Base-by-base conservation (phyloP, 2,888 invertebrate species). In the Leptogaster cylindrica region DNA sequence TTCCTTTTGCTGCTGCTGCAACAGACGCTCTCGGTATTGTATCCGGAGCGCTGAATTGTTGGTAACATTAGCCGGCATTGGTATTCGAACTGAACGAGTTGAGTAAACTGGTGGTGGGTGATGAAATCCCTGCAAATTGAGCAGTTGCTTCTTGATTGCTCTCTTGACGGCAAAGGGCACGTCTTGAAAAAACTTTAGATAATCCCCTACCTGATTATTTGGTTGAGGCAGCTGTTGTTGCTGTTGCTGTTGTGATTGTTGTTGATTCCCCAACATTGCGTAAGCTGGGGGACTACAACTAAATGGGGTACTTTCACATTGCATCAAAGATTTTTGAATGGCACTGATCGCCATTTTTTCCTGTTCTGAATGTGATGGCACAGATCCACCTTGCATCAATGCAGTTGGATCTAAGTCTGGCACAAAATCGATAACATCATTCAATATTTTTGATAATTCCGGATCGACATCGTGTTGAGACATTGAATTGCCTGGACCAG, bases 251-350 rank as follows among this genome's bases (percentile, higher is more conserved):
- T 76, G 76, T 44, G 77, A 77, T 66, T 75, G 70, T 46, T 70
- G 71, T 14, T 69, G 61, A 68, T 69, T 65, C 58, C 72, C 23
- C 74, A 70, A 71, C 67, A 46, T 74, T 16, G 78, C 78, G 73
- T 77, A 79, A 8, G 78, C 77, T 10, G 78, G 78, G 5, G 78
- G 78, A 44, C 73, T 73, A 50, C 46, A 71, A 68, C 70, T 74
- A 71, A 77, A 81, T 2, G 73, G 51, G 5, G 83, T 85, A 68
- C 86, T 86, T 80, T 93, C 93, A 76, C 87, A 90, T 75, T 89
- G 90, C 95, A 96, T 96, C 76, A 97, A 83, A 74, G 91, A 92
- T 78, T 92, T 90, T 76, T 93, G 92, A 76, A 97, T 97, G 50
- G 90, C 93, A 77, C 89, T 92, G 71, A 96, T 96, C 70, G 91